A percentile compares a stretch with the other conserved stretches of the same genome.
These are phyloP conservation scores for Saccopteryx bilineata DNA, from an alignment of 2,113 vertebrate genomes.

Conservation along the genomic window DNA sequence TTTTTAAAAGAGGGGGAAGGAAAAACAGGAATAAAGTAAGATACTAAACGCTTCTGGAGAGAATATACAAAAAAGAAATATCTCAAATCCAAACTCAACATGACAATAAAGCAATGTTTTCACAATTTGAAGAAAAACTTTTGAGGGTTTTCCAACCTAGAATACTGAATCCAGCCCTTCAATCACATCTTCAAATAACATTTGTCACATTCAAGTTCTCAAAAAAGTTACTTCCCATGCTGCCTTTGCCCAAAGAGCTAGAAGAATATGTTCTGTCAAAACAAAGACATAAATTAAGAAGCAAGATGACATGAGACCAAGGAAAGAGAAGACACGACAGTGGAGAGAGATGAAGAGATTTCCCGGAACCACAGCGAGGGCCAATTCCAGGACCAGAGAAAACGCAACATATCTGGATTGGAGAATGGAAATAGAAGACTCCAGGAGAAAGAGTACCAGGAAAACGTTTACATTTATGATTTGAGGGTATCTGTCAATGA, in stretches of 20 bases:
- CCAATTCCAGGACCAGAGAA: neutral
- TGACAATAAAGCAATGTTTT: neutral
- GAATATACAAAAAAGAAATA: neutral
- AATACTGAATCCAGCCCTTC: neutral
- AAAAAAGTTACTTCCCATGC: neutral
- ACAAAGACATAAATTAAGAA: slow-evolving; percentile 22
- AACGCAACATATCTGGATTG: neutral
- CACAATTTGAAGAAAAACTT: neutral
- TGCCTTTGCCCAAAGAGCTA: neutral
- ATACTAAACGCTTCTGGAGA: neutral
- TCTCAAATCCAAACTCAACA: neutral
- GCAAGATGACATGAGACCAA: neutral
- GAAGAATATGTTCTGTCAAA: neutral
- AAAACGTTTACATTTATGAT: neutral
- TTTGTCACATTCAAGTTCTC: neutral
- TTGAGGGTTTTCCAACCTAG: neutral
- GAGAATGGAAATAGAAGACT: neutral
- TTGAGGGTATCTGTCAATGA: neutral
- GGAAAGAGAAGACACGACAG: neutral
- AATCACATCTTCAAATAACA: neutral
- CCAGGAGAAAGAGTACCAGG: too few species aligned
- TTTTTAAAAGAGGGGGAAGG: neutral
- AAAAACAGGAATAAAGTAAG: neutral
- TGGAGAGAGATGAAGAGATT: neutral
- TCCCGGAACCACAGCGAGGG: neutral